These are phyloP conservation scores for Leistus spinibarbis DNA, from an alignment of 2,888 invertebrate genomes.

Conservation along the genomic window DNA sequence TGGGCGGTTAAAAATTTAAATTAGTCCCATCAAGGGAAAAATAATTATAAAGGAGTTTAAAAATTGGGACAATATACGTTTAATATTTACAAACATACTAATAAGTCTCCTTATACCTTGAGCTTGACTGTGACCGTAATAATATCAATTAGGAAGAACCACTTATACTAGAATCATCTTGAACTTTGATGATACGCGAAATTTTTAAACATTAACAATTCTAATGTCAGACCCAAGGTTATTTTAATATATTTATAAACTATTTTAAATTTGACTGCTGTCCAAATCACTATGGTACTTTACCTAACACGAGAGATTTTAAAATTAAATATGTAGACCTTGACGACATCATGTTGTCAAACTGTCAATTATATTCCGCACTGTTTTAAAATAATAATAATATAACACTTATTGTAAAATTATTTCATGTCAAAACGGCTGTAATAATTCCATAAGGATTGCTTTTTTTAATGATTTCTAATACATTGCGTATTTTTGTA, in stretches of 20 bases:
- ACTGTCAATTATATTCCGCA: neutral
- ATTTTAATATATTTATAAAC: constrained; percentile 4
- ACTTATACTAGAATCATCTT: neutral
- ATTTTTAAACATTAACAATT: neutral
- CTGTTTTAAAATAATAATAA: no score
- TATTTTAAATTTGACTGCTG: constrained; percentile 1
- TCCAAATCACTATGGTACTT: neutral
- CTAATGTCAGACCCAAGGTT: constrained; percentile 17
- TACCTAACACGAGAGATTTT: neutral
- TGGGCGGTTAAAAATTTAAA: no score
- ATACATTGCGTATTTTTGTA: neutral
- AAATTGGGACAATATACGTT: no score
- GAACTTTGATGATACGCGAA: constrained; percentile 5
- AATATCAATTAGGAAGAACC: neutral
- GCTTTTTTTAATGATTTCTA: no score
- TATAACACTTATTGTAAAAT: no score
- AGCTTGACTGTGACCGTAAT: neutral
- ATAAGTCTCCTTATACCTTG: neutral
- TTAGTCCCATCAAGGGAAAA: no score
- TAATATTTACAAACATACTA: neutral
- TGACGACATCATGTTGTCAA: neutral
- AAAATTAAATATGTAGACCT: neutral
- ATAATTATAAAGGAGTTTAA: no score
- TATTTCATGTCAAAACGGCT: no score
- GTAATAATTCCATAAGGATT: no score